A percentile compares a stretch with the other conserved stretches of the same genome.
These are phyloP conservation scores for Nymphicus hollandicus DNA, from an alignment of 2,113 vertebrate genomes.

Conservation along the genomic window DNA sequence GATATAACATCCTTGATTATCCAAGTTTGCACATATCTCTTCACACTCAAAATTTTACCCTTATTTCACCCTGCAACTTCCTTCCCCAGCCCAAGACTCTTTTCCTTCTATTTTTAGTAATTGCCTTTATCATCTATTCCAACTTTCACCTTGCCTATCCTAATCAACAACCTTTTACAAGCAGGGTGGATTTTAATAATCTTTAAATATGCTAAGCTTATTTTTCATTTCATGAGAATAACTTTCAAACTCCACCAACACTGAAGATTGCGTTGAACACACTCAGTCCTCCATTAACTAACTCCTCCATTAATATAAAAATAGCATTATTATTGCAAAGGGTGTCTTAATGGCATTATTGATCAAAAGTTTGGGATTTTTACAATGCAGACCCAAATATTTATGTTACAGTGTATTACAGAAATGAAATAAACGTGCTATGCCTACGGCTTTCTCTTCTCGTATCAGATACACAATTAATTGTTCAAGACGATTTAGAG, in stretches of 20 bases:
- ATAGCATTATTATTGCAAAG: neutral
- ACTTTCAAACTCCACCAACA: neutral
- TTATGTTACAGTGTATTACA: neutral
- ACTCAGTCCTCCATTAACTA: neutral
- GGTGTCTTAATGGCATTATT: neutral
- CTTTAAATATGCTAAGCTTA: neutral
- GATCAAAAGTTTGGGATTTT: neutral
- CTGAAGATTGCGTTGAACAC: neutral
- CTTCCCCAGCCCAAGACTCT: neutral
- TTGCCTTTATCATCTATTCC: neutral
- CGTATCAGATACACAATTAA: neutral
- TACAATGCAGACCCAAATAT: neutral
- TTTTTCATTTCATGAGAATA: neutral
- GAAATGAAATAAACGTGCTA: neutral
- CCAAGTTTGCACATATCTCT: neutral
- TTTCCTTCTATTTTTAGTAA: neutral
- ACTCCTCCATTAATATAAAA: neutral
- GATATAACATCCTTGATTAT: neutral
- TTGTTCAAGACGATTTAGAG: neutral
- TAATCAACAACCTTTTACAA: neutral
- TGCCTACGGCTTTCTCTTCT: neutral
- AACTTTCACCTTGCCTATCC: neutral
- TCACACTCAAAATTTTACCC: neutral
- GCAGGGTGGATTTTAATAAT: neutral
- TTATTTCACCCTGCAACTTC: neutral